phyloP scores from a whole-genome alignment of 2,113 vertebrate genomes.

The Fulica atra region DNA sequence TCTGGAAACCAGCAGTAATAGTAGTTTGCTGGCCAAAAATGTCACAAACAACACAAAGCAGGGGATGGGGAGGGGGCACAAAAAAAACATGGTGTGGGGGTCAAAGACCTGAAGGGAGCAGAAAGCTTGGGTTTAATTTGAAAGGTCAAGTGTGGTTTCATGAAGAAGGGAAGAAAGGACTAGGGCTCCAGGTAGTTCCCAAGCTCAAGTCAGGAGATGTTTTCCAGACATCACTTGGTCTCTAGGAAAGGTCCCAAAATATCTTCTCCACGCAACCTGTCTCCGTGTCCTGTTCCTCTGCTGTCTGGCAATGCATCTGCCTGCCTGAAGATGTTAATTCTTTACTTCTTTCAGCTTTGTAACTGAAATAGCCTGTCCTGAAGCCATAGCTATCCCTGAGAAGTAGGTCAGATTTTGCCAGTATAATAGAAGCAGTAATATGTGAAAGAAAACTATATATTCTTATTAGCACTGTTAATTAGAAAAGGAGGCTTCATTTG shows the following conservation, averaged over 20 bases:
- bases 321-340: not conserved
- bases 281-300: not conserved
- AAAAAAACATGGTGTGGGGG: not conserved
- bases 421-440: not conserved
- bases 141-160: not conserved
- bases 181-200: not conserved
- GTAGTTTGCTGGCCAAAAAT: not conserved
- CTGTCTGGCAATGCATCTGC: not conserved
- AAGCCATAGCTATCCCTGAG: not conserved
- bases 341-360: not conserved
- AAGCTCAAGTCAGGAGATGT: not conserved
- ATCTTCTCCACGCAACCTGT: not conserved
- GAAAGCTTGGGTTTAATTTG: not conserved
- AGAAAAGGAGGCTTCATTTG: not conserved
- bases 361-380: not conserved
- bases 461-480: constrained; percentile 10
- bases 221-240: not conserved
- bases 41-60: not conserved
- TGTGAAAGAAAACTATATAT: not conserved
- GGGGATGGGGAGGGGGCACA: fast-evolving
- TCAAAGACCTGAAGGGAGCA: not conserved
- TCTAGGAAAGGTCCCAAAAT: not conserved
- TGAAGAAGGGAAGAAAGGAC: not conserved
- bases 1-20: not conserved
- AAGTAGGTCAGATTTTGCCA: not conserved